phyloP scores from a whole-genome alignment of 2,797 vertebrate genomes.

The Morus bassanus region DNA sequence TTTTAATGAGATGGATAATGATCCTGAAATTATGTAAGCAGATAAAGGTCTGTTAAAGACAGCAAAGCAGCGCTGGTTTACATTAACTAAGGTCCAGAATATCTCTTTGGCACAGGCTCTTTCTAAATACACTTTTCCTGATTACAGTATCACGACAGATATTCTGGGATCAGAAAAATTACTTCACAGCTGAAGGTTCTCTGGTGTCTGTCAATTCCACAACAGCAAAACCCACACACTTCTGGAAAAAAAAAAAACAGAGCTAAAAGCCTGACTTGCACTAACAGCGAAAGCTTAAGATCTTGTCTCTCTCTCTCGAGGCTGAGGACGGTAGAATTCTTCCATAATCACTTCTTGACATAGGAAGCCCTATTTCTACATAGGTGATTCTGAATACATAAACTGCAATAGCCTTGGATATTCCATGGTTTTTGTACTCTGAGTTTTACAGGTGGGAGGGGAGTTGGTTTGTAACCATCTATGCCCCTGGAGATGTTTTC shows the following conservation, averaged over 20 bases:
- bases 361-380: background rate
- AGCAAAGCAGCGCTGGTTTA: background rate
- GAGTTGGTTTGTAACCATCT: background rate
- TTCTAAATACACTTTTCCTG: background rate
- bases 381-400: background rate
- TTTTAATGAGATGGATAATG: background rate
- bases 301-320: background rate
- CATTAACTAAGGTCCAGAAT: background rate
- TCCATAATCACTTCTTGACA: background rate
- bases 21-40: background rate
- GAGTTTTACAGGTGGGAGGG: background rate
- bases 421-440: background rate
- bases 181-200: background rate
- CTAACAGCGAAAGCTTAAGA: background rate
- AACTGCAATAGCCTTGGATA: background rate
- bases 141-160: background rate
- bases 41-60: background rate
- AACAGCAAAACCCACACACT: background rate
- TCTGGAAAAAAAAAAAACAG: background rate
- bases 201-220: background rate
- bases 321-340: background rate
- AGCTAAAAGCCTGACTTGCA: background rate
- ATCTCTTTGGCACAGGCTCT: background rate
- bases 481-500: background rate
- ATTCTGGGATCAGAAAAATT: background rate